Evolutionary conservation across 35 echinoderm and acorn worm genomes (phyloP), one percentile per base, ranked within the genome.

Genomic region (Heliocidaris erythrogramma): DNA sequence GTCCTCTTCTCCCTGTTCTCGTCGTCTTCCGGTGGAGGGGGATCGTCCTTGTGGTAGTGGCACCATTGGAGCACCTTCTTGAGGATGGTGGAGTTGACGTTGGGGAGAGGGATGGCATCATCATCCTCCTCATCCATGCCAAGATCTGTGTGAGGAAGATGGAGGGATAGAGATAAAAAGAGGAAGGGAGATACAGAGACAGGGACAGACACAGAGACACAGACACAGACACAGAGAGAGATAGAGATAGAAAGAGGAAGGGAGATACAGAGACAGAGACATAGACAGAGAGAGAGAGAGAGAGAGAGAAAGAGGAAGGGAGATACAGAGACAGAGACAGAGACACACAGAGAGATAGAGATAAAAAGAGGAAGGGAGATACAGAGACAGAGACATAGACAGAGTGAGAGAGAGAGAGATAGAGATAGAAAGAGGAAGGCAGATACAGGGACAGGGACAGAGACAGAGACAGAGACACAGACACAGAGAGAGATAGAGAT

Each of bases 111-210:
- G 59, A 99, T 99, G 85, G 98, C 95, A 42, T 99, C 98, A 31
- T 99, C 98, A 21, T 99, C 98, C 31, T 99, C 98, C 90, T 99
- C 98, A 97, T 99, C 98, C 97, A 99, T 96, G 52, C 98, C 98
- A 49, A 99, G 94, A 96, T 99, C 98, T 99, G 93, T 31, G n/a
- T 88, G 9, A 56, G 11, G 9, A 14, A 56, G 10, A 13, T 10
- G 9, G 52, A 56, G 52, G 13, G 10, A 14, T 10, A 56, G 7
- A 56, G 0, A 56, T 10, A 56, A 10, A 11, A 13, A 13, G 69
- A 17, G 16, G 53, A 32, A 5, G 17, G 48, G 24, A 31, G 52
- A 32, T 14, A 47, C 31, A 31, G 30, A 24, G 17, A 56, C 11
- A 56, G 52, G 24, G 7, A 21, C 12, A 88, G 6, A 21, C 6